phyloP scores from a whole-genome alignment of 2,888 invertebrate species.

The Aporophyla lueneburgensis region DNA sequence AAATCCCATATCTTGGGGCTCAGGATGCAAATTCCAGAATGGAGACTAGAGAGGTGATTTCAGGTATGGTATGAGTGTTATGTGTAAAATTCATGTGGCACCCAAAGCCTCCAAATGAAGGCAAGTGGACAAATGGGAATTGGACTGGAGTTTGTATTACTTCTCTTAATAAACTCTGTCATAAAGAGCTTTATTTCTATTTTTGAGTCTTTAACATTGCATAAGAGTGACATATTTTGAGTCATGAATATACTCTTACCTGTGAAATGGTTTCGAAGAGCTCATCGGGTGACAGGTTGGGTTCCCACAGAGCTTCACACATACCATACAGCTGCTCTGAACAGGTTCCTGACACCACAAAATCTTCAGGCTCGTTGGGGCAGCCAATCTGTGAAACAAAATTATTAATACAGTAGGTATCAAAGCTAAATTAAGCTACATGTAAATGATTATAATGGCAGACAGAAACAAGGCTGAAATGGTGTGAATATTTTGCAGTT shows the following conservation, averaged over 20 bases:
- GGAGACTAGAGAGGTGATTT: no score
- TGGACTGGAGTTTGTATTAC: not conserved
- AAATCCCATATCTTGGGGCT: no score
- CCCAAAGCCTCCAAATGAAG: not conserved
- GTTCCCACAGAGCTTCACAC: slow-evolving; percentile 99
- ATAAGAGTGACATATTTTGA: not conserved
- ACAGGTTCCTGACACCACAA: slow-evolving; percentile 99
- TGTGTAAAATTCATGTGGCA: no score
- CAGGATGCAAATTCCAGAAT: no score
- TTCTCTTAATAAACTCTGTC: not conserved
- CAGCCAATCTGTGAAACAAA: slow-evolving; percentile 91
- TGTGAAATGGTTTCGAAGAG: slow-evolving; percentile 98
- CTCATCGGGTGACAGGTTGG: slow-evolving; percentile 97
- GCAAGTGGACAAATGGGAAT: not conserved
- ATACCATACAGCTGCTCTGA: slow-evolving; percentile 97
- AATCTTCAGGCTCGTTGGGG: slow-evolving; percentile 97
- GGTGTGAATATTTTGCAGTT: not conserved
- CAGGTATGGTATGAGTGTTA: no score
- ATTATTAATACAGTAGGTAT: not conserved
- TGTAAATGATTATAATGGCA: not conserved
- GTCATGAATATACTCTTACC: slow-evolving; percentile 70
- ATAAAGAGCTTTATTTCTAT: not conserved
- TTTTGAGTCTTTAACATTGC: not conserved
- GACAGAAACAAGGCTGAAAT: not conserved
- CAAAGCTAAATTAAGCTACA: not conserved